Percentiles rank a stretch among this genome's conserved stretches.
These are phyloP conservation scores for Coranthus polyacanthus DNA, from an alignment of 2,797 vertebrate genomes.

Conservation along the genomic window DNA sequence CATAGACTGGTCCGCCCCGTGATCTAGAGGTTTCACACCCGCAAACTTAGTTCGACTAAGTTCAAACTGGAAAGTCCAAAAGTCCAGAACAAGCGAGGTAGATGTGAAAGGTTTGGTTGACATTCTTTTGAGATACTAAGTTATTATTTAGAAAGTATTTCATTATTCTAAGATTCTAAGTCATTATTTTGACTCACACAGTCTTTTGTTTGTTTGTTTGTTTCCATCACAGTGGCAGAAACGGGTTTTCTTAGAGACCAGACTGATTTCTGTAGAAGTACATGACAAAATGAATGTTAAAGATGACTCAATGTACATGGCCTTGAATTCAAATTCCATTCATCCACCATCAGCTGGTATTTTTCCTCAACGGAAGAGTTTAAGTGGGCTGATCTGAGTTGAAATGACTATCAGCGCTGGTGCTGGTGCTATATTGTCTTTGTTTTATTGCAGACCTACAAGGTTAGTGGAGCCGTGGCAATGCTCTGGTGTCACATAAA, in stretches of 20 bases:
- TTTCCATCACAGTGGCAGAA: background rate
- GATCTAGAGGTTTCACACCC: too few relatives aligned
- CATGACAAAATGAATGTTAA: conserved; percentile 2
- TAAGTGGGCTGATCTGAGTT: conserved; percentile 24
- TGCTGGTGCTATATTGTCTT: conserved; percentile 26
- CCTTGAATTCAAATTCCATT: conserved; percentile 67
- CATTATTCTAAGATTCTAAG: too few relatives aligned
- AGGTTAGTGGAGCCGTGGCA: conserved; percentile 26
- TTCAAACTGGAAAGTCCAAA: too few relatives aligned
- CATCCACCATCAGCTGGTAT: conserved; percentile 21
- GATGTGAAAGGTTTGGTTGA: too few relatives aligned
- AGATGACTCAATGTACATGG: conserved; percentile 34
- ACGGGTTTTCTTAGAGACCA: background rate
- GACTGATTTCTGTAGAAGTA: background rate
- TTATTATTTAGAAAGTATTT: too few relatives aligned
- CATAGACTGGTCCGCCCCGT: too few relatives aligned
- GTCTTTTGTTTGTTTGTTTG: background rate
- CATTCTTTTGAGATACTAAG: too few relatives aligned
- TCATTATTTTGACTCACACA: background rate
- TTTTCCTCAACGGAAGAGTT: conserved; percentile 63
- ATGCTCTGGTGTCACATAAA: conserved; percentile 21
- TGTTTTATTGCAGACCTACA: conserved; percentile 28
- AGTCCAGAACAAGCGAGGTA: too few relatives aligned
- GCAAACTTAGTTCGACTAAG: too few relatives aligned
- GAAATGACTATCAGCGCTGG: conserved; percentile 20